Evolutionary conservation across 2,888 invertebrate species (phyloP).

Genomic region (Oscheius sp.): DNA sequence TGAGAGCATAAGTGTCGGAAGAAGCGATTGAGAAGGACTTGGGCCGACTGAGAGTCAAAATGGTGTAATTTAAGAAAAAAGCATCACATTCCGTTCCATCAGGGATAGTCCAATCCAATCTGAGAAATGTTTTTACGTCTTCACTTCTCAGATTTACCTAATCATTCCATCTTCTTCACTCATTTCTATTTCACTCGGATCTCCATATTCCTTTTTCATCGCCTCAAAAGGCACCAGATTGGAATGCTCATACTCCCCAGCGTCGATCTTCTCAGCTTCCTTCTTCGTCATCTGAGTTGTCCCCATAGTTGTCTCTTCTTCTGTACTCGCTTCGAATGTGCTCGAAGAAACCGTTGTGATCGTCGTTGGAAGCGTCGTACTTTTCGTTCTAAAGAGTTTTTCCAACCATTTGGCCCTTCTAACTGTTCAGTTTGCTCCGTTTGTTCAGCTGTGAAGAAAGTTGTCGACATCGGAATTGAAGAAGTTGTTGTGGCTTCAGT

Average conservation of each 20-base stretch:
- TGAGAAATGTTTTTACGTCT: slow-evolving; percentile 30
- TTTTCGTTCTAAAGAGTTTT: not conserved
- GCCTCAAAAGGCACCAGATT: slow-evolving; percentile 32
- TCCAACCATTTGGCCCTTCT: too few relatives aligned
- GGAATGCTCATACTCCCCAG: slow-evolving; percentile 26
- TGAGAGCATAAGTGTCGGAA: slow-evolving; percentile 42
- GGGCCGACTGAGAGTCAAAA: slow-evolving; percentile 48
- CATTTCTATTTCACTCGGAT: slow-evolving; percentile 39
- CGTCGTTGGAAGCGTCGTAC: not conserved
- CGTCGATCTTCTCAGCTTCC: slow-evolving; percentile 19
- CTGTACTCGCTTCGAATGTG: not conserved
- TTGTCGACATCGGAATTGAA: not conserved
- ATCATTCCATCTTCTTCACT: slow-evolving; percentile 38
- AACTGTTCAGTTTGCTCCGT: not conserved
- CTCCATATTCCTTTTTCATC: slow-evolving; percentile 49
- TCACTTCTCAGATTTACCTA: slow-evolving; percentile 27
- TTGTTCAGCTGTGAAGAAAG: not conserved
- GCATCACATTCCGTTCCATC: slow-evolving; percentile 63
- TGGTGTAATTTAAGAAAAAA: slow-evolving; percentile 65
- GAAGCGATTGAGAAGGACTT: slow-evolving; percentile 53
- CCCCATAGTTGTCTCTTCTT: slow-evolving; percentile 2
- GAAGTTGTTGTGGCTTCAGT: not conserved
- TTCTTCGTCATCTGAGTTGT: slow-evolving; percentile 17
- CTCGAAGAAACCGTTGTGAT: not conserved
- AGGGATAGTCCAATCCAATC: slow-evolving; percentile 62